Base-by-base conservation (phyloP, 2,888 invertebrate species). In the Sminthurides aquaticus region DNA sequence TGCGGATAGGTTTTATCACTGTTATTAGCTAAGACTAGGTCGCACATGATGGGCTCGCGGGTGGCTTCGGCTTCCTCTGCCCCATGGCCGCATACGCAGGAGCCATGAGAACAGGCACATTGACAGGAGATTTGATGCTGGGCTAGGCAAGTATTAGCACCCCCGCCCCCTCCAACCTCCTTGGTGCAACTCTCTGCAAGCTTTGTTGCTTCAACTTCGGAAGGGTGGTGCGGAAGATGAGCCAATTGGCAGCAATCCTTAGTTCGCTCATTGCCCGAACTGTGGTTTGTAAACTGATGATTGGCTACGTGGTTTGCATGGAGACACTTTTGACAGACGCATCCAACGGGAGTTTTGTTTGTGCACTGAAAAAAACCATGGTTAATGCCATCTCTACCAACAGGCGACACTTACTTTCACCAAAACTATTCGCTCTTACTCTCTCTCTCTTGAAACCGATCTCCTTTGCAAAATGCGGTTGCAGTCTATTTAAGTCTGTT, bases 21-120 rank as follows among this genome's bases (percentile, higher is more conserved):
- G n/a, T 60, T 70, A 62, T 74, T 74, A 3, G 72, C 74, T 29
- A 72, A 59, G 11, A 74, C 74, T 34, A 74, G 63, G 62, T 74
- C 74, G 65, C 74, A 74, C 74, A 72, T 72, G 49, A 72, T 71
- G 20, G 67, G 65, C 20, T 65, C 57, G 2, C 67, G 67, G 28
- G 63, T 60, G 56, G 62, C 65, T 54, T 66, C 67, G 11, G 60
- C 58, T 15, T 48, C 66, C 25, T 64, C 60, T 18, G 59, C 34
- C 49, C 43, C 54, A 11, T 59, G 56, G 28, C 58, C 28, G 3
- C 62, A 66, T 24, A 57, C 62, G 5, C 62, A 56, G 27, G 64
- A 61, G 15, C 62, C 66, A 55, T 66, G 66, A 8, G 73, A 70
- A 57, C 72, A 74, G 61, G 74, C 71, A 70, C 74, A 73, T 27